Percentiles rank a stretch among this genome's conserved stretches.
Evolutionary conservation across 2,888 invertebrate genomes (phyloP).

Genomic region (Chironomus tentans): DNA sequence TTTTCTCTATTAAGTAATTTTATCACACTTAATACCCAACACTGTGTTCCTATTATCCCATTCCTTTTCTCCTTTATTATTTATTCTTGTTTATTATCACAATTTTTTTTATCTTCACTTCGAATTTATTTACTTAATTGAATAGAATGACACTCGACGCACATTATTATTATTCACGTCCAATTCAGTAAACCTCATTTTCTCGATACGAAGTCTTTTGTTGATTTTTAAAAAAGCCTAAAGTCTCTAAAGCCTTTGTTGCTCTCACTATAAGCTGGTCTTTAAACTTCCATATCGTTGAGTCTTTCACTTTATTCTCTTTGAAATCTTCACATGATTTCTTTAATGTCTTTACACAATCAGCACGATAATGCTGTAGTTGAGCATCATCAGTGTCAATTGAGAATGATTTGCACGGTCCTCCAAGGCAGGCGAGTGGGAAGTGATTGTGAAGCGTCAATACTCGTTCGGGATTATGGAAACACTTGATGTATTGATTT

Average conservation of each 20-base stretch:
- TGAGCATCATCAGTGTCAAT: conserved; percentile 76
- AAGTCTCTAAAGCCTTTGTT: conserved; percentile 56
- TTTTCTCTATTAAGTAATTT: neutral
- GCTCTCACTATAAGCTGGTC: conserved; percentile 62
- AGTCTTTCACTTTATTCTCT: conserved; percentile 72
- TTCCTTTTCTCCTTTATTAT: no score
- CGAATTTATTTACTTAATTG: neutral
- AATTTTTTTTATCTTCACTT: neutral
- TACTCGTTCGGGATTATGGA: conserved; percentile 84
- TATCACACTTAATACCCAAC: neutral
- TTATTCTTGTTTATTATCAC: no score
- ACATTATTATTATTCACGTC: neutral
- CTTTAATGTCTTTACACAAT: conserved; percentile 80
- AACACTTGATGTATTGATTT: conserved; percentile 87
- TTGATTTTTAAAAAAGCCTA: conserved; percentile 50
- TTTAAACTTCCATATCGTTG: conserved; percentile 81
- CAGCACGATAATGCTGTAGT: conserved; percentile 87
- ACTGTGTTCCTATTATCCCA: neutral
- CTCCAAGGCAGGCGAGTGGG: conserved; percentile 78
- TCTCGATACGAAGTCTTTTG: neutral
- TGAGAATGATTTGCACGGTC: conserved; percentile 74
- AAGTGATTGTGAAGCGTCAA: conserved; percentile 88
- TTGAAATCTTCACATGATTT: conserved; percentile 76
- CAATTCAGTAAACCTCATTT: neutral
- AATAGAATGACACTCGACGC: neutral